Evolutionary conservation across 2,888 invertebrate species (phyloP), one percentile per base, ranked within the genome.

Genomic region (Epirrhoe tristata): DNA sequence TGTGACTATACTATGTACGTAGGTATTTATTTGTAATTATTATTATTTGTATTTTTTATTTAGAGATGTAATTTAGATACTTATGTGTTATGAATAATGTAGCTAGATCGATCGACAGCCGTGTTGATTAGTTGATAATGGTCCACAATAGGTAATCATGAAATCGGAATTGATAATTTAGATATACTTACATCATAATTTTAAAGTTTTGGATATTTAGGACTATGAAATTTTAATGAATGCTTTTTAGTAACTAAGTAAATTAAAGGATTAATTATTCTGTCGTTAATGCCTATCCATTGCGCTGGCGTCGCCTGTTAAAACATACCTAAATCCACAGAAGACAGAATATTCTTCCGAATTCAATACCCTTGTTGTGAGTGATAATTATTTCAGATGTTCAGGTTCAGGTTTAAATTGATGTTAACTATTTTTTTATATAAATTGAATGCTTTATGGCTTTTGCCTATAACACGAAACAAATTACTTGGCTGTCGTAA

Each of bases 151-250:
- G 76, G 43, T 58, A 43, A 65, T 51, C 61, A 51, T 61, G 50
- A 68, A 64, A 76, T 73, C 74, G 81, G 83, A 82, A 83, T 82
- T 83, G 83, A 82, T 81, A 70, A 80, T 75, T 76, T 79, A 81
- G 74, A 78, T 77, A 71, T 74, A 79, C 74, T 6, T 50, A 55
- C n/a, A 24, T 77, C 14, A 73, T 67, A 63, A 51, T 58, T 63
- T 53, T 52, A 60, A 63, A 54, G 74, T 77, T 75, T 76, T 66
- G 46, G 54, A 61, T 66, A 66, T 69, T 39, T 67, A 63, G 50
- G 50, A 56, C 43, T 48, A 68, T 63, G 58, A 59, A 14, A 16
- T 63, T 16, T 51, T 43, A 55, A 58, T 46, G 31, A 24, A 51
- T 43, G 54, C 39, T 60, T 58, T n/a, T 39, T 58, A 48, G 34